These are phyloP conservation scores for Anastatus disparis DNA, from an alignment of 1,140 invertebrate species.

Conservation along the genomic window DNA sequence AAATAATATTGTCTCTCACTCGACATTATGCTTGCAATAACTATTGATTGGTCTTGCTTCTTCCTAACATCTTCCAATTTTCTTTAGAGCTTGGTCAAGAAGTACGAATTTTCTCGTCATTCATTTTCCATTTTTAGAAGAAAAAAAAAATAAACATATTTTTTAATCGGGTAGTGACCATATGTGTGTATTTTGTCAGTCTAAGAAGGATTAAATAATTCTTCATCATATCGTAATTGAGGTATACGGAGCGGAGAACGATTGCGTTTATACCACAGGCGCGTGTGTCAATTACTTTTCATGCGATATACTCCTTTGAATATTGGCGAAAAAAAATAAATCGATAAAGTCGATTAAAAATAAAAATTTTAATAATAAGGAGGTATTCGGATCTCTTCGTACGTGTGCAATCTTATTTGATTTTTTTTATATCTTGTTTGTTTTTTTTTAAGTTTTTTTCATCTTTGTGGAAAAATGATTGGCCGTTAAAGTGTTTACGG, in stretches of 20 bases:
- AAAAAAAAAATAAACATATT: constrained; percentile 1
- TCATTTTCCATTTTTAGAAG: not conserved
- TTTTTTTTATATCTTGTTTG: too few species aligned
- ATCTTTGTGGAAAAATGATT: constrained; percentile 13
- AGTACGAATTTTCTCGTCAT: constrained; percentile 8
- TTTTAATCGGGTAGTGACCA: constrained; percentile 20
- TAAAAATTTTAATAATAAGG: not conserved
- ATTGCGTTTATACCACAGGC: constrained; percentile 23
- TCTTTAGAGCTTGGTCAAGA: constrained; percentile 10
- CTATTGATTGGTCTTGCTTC: constrained; percentile 33
- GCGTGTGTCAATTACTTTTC: constrained; percentile 33
- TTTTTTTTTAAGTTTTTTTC: not conserved
- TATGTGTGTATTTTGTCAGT: constrained; percentile 26
- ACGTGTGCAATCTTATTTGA: constrained; percentile 15
- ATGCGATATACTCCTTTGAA: not conserved
- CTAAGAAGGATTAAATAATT: not conserved
- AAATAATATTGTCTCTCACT: too few species aligned
- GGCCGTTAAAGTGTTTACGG: not conserved
- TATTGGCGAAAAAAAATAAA: not conserved
- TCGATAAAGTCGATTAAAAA: not conserved
- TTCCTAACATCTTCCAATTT: constrained; percentile 28
- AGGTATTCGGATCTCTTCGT: not conserved
- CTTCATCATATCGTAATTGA: constrained; percentile 36
- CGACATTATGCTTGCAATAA: too few species aligned
- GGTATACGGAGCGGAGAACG: not conserved